Conservation (phyloP, 2,888 invertebrate species). For the Drosophila buzzatii region DNA sequence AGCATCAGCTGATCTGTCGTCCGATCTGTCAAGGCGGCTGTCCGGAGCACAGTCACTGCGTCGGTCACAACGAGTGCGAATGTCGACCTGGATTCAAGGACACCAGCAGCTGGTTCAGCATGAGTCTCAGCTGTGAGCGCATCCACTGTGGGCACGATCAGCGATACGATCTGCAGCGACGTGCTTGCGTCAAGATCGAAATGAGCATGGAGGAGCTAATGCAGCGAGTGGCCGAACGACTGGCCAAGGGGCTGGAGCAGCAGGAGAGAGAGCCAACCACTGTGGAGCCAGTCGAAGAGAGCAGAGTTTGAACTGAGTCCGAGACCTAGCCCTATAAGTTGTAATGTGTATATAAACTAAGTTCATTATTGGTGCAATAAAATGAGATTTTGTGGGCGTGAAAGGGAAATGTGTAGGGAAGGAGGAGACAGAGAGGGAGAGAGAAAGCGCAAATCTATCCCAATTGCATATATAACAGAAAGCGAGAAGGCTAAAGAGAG, state of each 20-base stretch:
- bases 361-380: conserved; percentile 30
- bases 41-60: conserved; percentile 79
- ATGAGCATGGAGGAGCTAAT: conserved; percentile 83
- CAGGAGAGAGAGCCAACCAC: conserved; percentile 6
- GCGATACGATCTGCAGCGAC: conserved; percentile 70
- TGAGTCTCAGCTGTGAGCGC: conserved; percentile 71
- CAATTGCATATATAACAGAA: background rate
- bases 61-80: conserved; percentile 81
- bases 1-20: conserved; percentile 75
- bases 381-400: background rate
- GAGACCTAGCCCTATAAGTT: background rate
- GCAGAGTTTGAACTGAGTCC: background rate
- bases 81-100: conserved; percentile 84
- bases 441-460: background rate
- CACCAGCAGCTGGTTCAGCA: conserved; percentile 71
- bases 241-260: conserved; percentile 65
- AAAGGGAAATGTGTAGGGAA: too few species aligned
- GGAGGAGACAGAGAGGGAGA: too few species aligned
- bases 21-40: conserved; percentile 82
- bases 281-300: conserved; percentile 22
- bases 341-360: background rate
- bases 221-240: conserved; percentile 76
- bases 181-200: conserved; percentile 73
- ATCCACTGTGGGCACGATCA: conserved; percentile 78
- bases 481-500: background rate